A percentile compares a stretch with the other conserved stretches of the same genome.
Conservation (phyloP, 2,888 invertebrate species). For the Metacarcinus magister region DNA sequence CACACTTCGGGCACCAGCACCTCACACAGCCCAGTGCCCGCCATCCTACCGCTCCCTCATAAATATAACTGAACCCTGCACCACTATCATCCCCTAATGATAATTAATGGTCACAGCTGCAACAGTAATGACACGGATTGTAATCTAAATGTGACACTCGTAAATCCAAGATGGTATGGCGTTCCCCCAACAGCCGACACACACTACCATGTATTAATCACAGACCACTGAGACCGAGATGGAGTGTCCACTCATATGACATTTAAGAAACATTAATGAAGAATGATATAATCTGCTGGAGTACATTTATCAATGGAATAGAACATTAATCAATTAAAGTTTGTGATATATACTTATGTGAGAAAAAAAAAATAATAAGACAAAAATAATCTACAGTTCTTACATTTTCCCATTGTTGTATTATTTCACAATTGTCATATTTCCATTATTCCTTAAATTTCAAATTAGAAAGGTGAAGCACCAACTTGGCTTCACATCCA, state of each 20-base stretch:
- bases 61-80: background rate
- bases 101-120: constrained; percentile 65
- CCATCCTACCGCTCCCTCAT: background rate
- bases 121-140: constrained; percentile 63
- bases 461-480: background rate
- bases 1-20: background rate
- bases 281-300: background rate
- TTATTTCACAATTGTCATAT: background rate
- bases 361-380: background rate
- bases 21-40: background rate
- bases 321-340: background rate
- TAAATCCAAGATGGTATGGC: constrained; percentile 53
- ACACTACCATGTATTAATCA: constrained; percentile 1
- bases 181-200: background rate
- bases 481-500: background rate
- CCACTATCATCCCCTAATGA: constrained; percentile 54
- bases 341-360: background rate
- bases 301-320: background rate
- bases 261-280: constrained; percentile 32
- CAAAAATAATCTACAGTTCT: background rate
- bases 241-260: constrained; percentile 7
- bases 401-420: background rate
- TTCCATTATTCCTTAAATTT: background rate
- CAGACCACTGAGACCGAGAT: background rate
- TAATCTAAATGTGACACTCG: constrained; percentile 67